These are phyloP conservation scores for Nibea coibor DNA, from an alignment of 2,113 vertebrate species.

Conservation along the genomic window DNA sequence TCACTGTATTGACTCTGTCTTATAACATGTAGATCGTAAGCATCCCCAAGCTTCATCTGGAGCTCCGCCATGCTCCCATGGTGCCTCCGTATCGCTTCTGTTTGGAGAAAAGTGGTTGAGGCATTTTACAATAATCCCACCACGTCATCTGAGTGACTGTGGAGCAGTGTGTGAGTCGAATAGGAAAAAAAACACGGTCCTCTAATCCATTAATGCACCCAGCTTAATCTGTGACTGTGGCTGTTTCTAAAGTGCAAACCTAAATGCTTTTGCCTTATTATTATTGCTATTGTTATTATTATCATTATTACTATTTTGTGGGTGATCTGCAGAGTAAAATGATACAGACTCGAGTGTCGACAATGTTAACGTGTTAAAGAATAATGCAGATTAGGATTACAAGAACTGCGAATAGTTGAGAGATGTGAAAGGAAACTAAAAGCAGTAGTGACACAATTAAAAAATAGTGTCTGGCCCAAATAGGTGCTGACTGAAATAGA, in stretches of 20 bases:
- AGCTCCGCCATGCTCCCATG: background rate
- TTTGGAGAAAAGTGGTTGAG: slow-evolving; percentile 53
- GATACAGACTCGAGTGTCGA: slow-evolving; percentile 29
- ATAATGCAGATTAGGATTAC: slow-evolving; percentile 38
- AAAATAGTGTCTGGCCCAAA: background rate
- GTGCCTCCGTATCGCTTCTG: slow-evolving; percentile 37
- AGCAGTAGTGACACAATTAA: slow-evolving; percentile 14
- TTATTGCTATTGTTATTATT: slow-evolving; percentile 2
- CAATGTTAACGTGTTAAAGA: slow-evolving; percentile 31
- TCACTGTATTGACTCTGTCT: background rate
- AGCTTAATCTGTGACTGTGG: slow-evolving; percentile 78
- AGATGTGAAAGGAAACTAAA: slow-evolving; percentile 15
- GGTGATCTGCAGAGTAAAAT: slow-evolving; percentile 53
- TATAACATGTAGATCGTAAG: background rate
- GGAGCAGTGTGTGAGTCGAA: slow-evolving; percentile 64
- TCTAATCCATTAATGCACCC: slow-evolving; percentile 83
- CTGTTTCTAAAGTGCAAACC: slow-evolving; percentile 71
- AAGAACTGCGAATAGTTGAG: background rate
- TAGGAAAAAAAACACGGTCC: slow-evolving; percentile 65
- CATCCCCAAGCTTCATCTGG: slow-evolving; percentile 1
- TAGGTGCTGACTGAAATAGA: slow-evolving; percentile 17
- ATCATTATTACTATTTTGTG: background rate
- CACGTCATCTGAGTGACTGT: slow-evolving; percentile 55
- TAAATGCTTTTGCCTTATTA: slow-evolving; percentile 67
- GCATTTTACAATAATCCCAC: slow-evolving; percentile 73